Evolutionary conservation across 2,888 invertebrate genomes (phyloP), one percentile per base, ranked within the genome.

Genomic region (Euclidia mi): DNA sequence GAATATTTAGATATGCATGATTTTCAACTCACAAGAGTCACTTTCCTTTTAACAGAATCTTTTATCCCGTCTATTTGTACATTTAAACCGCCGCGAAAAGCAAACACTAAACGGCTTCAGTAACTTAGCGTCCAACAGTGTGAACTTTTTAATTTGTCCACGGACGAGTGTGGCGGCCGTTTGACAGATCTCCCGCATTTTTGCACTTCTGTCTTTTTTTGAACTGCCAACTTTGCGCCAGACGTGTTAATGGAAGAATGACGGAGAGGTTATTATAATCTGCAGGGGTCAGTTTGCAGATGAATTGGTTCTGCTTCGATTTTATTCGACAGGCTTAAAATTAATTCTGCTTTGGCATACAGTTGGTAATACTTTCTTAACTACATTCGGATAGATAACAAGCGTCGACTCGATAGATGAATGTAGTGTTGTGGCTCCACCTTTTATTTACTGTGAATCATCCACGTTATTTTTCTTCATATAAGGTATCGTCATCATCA

Each of bases 81-180:
- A 7, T 2, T 15, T 28, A 15, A 28, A 18, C 20, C 7, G 32
- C 40, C 6, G 20, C 18, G 28, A 25, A 48, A 25, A 45, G 20
- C 31, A 40, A 11, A 45, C 56, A 64, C 69, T 72, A 71, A 67
- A 69, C 28, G 61, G 45, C 44, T 42, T 20, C 48, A 52, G 6
- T 48, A 65, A 65, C 57, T 70, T 67, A 70, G 64, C 45, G 38
- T 34, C 38, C 45, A 49, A 45, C 55, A 44, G 51, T 71, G 65
- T 66, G 65, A 77, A 81, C 78, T 83, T 82, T 79, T 79, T 79
- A 83, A 83, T 82, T 81, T 75, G 75, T 68, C 65, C 48, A 49
- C 50, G 50, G 69, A 75, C 70, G 69, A 61, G 70, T 62, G 57
- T 66, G 67, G 61, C 69, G 63, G 43, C 57, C 42, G 48, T 57